Percentiles rank a stretch among this genome's conserved stretches.
These are phyloP conservation scores for Scomberomorus guttatus DNA, from an alignment of 2,797 vertebrate species.

Conservation along the genomic window DNA sequence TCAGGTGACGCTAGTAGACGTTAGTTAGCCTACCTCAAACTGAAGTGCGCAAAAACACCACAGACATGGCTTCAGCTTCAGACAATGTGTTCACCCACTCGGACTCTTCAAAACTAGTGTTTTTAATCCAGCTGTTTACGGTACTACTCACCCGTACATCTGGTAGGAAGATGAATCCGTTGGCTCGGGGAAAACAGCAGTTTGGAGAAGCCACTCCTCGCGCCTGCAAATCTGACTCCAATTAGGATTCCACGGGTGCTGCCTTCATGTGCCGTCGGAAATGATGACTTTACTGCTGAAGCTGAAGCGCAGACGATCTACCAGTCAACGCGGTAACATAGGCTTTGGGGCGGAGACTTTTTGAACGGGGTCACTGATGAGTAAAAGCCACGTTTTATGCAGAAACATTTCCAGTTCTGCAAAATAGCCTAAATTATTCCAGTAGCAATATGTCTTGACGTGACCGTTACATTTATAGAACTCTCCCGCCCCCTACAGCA, in stretches of 20 bases:
- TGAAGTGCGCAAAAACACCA: slow-evolving; percentile 19
- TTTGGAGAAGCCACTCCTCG: slow-evolving; percentile 68
- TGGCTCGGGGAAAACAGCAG: slow-evolving; percentile 37
- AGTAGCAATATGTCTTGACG: neutral
- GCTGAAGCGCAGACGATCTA: fast-evolving
- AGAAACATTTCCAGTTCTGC: neutral
- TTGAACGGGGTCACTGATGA: fast-evolving
- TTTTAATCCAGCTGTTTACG: slow-evolving; percentile 28
- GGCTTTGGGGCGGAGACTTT: neutral
- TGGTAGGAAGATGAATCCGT: slow-evolving; percentile 30
- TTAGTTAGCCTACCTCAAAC: slow-evolving; percentile 58
- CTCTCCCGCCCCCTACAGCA: slow-evolving; percentile 66
- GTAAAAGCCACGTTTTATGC: neutral
- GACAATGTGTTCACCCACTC: neutral
- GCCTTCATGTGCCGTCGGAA: slow-evolving; percentile 65
- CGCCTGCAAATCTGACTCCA: slow-evolving; percentile 67
- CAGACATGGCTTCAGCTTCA: slow-evolving; percentile 16
- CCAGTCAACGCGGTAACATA: fast-evolving
- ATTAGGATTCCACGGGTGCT: slow-evolving; percentile 63
- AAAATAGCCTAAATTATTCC: neutral
- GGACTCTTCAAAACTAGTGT: neutral
- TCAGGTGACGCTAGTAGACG: neutral
- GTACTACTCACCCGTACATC: slow-evolving; percentile 23
- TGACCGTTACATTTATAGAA: neutral
- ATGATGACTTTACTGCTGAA: fast-evolving